These are phyloP conservation scores for Epinotia brunnichana DNA, from an alignment of 2,888 invertebrate species.

Conservation along the genomic window DNA sequence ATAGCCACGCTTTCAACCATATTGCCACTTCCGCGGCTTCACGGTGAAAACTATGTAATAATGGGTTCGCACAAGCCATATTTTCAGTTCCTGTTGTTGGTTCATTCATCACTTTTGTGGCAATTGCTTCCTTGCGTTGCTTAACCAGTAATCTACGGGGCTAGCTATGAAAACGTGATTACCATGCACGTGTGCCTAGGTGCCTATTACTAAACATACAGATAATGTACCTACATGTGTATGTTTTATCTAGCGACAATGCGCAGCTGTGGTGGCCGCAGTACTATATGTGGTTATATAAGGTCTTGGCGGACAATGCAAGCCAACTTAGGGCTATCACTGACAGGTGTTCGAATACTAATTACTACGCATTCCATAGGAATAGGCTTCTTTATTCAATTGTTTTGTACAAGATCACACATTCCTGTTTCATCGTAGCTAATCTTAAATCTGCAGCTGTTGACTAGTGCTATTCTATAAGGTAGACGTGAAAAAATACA, in stretches of 20 bases:
- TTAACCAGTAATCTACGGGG: conserved; percentile 37
- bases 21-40: conserved; percentile 54
- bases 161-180: conserved; percentile 41
- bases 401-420: neutral
- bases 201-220: conserved; percentile 35
- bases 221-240: conserved; percentile 47
- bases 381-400: neutral
- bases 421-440: neutral
- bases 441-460: conserved; percentile 18
- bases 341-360: conserved; percentile 35
- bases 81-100: conserved; percentile 47
- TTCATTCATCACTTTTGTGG: conserved; percentile 43
- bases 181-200: conserved; percentile 38
- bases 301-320: conserved; percentile 32
- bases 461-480: neutral
- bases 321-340: conserved; percentile 36
- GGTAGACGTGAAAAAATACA: neutral
- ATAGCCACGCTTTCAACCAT: conserved; percentile 62
- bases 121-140: conserved; percentile 40
- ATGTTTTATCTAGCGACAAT: conserved; percentile 62
- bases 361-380: conserved; percentile 15
- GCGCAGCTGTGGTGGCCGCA: conserved; percentile 62
- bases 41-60: conserved; percentile 50
- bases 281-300: conserved; percentile 41
- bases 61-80: conserved; percentile 45